Conservation (phyloP, 2,113 vertebrate genomes). For the Labeo rohita region DNA sequence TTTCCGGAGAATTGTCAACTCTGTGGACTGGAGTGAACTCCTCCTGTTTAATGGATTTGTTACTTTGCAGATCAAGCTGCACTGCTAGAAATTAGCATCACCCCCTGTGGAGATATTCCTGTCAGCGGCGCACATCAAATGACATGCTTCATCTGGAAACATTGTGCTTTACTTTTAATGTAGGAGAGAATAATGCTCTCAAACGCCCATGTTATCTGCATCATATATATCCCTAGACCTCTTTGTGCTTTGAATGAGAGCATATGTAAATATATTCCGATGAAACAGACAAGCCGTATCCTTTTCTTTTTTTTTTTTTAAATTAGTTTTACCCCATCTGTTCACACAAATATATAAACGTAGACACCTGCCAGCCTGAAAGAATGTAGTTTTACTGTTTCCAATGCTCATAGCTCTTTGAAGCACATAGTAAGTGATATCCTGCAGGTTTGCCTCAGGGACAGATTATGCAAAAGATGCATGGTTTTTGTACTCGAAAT, state of each 20-base stretch:
- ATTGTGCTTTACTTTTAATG: slow-evolving; percentile 7
- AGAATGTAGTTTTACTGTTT: neutral
- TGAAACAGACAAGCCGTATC: neutral
- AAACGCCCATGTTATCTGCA: neutral
- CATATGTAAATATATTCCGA: slow-evolving; percentile 21
- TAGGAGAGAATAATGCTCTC: neutral
- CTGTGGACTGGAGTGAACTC: slow-evolving; percentile 3
- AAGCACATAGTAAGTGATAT: slow-evolving; percentile 15
- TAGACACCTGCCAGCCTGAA: slow-evolving; percentile 1
- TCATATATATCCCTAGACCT: neutral
- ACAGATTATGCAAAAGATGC: slow-evolving; percentile 19
- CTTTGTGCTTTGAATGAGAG: slow-evolving; percentile 3
- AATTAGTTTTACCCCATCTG: neutral
- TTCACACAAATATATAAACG: neutral
- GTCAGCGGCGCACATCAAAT: slow-evolving; percentile 26
- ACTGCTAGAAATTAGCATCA: slow-evolving; percentile 28
- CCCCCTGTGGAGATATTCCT: slow-evolving; percentile 21
- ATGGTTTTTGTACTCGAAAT: neutral
- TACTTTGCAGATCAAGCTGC: slow-evolving; percentile 10
- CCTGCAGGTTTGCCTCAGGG: slow-evolving; percentile 22
- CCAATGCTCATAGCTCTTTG: neutral
- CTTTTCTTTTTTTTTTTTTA: neutral
- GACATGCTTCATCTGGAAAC: slow-evolving; percentile 36
- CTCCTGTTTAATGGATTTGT: slow-evolving; percentile 30
- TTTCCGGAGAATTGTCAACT: slow-evolving; percentile 6